Base-by-base conservation (phyloP, 2,888 invertebrate species). In the Seira musarum region DNA sequence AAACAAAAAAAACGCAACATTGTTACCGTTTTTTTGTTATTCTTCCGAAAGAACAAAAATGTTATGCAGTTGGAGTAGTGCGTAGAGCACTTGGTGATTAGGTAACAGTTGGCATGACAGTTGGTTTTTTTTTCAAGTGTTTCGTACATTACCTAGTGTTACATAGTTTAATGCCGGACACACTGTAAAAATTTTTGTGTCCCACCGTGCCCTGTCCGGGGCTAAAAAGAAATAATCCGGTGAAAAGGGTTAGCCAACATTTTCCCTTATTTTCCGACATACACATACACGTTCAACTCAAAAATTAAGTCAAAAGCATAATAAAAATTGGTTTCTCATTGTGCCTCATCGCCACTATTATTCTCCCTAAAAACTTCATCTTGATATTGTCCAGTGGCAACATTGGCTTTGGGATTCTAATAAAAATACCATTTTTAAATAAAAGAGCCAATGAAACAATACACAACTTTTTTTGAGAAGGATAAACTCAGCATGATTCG, bases 51-150 rank as follows among this genome's bases (percentile, higher is more conserved):
- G 49, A 13, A 49, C 13, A 60, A 60, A 60, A 60, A 60, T 60
- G 60, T 60, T 21, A 60, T 60, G 53, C 53, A 53, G 53, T 53
- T 53, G 60, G 19, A 60, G 49, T 21, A 21, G 30, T 30, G 49
- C 49, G 13, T 49, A 49, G 49, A 49, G 60, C 46, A 22, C 64
- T 64, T 61, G 49, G 70, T 74, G 80, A 80, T 75, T 75, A 75
- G 80, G 80, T 80, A 80, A 80, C 80, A 80, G 80, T 80, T 80
- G 80, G 80, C 80, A 80, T 80, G 80, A 80, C 80, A 80, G 80
- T 80, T 80, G 80, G 57, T 65, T 76, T 77, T 70, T 49, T n/a
- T 69, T 80, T 64, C 67, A 66, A 72, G 68, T 69, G 24, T 69
- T 69, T 35, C 24, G 57, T 60, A 60, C 2, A 60, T 10, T 15